Evolutionary conservation across 2,888 invertebrate species (phyloP).

Genomic region (Lasioglossum pauxillum): DNA sequence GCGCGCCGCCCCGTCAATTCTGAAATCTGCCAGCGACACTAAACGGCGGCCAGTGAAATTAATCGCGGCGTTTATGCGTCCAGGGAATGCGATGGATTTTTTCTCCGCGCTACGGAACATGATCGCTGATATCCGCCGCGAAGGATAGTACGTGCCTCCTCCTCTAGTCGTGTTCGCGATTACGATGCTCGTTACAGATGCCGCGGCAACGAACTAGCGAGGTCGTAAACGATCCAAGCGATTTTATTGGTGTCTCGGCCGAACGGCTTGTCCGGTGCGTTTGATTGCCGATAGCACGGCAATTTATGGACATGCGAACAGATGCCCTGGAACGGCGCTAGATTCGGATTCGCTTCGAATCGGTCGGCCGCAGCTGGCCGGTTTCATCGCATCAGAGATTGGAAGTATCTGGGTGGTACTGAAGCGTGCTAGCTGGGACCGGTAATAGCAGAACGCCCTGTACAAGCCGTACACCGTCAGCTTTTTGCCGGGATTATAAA

Average conservation of each 20-base stretch:
- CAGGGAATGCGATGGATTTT: slow-evolving; percentile 56
- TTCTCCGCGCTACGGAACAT: background rate
- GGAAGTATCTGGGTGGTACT: slow-evolving; percentile 1
- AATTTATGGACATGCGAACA: slow-evolving; percentile 1
- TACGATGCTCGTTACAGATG: slow-evolving; percentile 14
- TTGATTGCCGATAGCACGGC: slow-evolving; percentile 5
- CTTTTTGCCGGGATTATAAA: background rate
- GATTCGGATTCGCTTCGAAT: background rate
- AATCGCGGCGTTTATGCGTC: slow-evolving; percentile 58
- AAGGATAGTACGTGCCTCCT: background rate
- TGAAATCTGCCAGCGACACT: slow-evolving; percentile 23
- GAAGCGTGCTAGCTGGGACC: background rate
- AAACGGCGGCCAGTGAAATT: slow-evolving; percentile 52
- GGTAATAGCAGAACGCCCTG: background rate
- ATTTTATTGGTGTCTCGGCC: slow-evolving; percentile 25
- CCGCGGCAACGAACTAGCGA: slow-evolving; percentile 11
- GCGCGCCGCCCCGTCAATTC: slow-evolving; percentile 28
- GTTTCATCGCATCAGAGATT: background rate
- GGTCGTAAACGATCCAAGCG: slow-evolving; percentile 33
- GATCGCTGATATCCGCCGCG: slow-evolving; percentile 4
- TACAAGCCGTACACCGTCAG: no score
- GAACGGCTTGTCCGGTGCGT: background rate
- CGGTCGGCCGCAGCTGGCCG: background rate
- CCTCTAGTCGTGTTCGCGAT: background rate
- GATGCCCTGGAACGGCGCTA: background rate